Evolutionary conservation across 1,140 invertebrate species (phyloP), one percentile per base, ranked within the genome.

Genomic region (Pantala flavescens): DNA sequence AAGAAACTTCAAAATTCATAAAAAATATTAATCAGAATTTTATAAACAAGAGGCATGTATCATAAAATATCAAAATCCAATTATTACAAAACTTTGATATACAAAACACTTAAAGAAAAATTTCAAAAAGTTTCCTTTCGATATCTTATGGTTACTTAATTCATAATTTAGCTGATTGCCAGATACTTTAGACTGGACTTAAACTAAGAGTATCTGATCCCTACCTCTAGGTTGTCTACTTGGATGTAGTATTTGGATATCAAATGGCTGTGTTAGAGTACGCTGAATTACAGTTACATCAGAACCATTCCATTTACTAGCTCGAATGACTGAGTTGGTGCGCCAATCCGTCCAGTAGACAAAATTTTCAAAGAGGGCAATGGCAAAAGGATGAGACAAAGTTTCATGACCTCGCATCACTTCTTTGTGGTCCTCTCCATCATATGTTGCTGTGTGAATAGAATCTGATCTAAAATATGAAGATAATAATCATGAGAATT

Each of bases 381-480:
- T 86, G 7, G 89, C 86, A 82, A 90, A 90, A 3, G 89, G 88
- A 82, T 90, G 89, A 36, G 84, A 83, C 42, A 90, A 81, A 43
- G 82, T 81, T 55, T 86, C 84, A 77, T 88, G 84, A 21, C 83
- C 84, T 71, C 82, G 79, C 16, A 90, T 80, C 42, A 90, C 83
- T 74, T 85, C 80, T 43, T 82, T 78, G 70, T 81, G 79, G 76
- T 82, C 87, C 16, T 78, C 76, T 0, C 89, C 89, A 77, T 88
- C 83, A 78, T 90, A 90, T 12, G 80, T 87, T 0, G 89, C 88
- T 16, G 92, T 93, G 82, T 94, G 93, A 71, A 96, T 91, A 0
- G 93, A 92, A 83, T 95, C 92, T 0, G 92, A 92, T 78, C 91
- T 90, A 78, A 7, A 81, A 75, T 77, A 36, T 77, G 63, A 76